Percentiles rank a stretch among this genome's conserved stretches.
Evolutionary conservation across 2,113 vertebrate genomes (phyloP).

Genomic region (Entomyzon cyanotis): DNA sequence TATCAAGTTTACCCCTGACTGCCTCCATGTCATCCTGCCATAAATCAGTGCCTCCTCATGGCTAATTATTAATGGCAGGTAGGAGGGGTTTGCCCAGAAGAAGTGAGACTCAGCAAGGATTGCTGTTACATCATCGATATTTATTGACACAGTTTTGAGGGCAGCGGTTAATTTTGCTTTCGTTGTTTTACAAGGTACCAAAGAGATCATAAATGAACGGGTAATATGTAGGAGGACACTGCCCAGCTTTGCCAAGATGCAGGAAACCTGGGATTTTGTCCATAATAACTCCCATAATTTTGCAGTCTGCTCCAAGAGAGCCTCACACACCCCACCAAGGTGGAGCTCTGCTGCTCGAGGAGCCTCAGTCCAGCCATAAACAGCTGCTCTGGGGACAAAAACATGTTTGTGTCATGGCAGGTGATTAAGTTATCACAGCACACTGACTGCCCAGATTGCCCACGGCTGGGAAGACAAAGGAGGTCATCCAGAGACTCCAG

Average conservation of each 20-base stretch:
- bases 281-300: accelerated
- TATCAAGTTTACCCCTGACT: background rate
- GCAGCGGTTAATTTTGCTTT: background rate
- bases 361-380: background rate
- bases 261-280: background rate
- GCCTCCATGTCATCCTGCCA: background rate
- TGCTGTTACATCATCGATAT: background rate
- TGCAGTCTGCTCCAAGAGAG: background rate
- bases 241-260: background rate
- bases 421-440: background rate
- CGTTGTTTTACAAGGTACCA: background rate
- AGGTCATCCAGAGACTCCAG: background rate
- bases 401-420: too few species aligned
- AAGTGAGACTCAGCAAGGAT: background rate
- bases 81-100: background rate
- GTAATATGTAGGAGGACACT: background rate
- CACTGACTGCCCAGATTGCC: background rate
- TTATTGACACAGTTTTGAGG: background rate
- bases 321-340: background rate
- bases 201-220: background rate
- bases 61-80: background rate
- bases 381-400: background rate
- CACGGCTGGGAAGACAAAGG: accelerated
- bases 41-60: background rate
- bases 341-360: background rate